Percentiles rank a stretch among this genome's conserved stretches.
These are phyloP conservation scores for Drosophila sp. DNA, from an alignment of 1,140 invertebrate genomes.

Conservation along the genomic window DNA sequence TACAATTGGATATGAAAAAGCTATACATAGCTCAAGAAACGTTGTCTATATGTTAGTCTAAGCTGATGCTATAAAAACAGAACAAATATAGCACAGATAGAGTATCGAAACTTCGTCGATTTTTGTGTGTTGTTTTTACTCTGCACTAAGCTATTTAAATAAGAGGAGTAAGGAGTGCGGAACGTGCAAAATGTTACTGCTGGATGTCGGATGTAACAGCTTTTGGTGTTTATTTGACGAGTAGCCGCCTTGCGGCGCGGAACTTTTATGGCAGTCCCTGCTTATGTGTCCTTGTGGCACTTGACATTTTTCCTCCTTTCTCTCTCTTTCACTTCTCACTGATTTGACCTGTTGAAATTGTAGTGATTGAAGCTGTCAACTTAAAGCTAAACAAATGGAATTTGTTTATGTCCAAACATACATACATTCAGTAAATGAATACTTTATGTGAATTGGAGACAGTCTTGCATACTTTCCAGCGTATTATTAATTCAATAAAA, in stretches of 20 bases:
- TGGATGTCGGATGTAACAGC: conserved; percentile 22
- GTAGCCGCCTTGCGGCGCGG: conserved; percentile 34
- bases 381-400: not conserved
- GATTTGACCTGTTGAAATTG: conserved; percentile 2
- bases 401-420: not conserved
- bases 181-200: conserved; percentile 28
- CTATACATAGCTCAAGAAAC: too few species aligned
- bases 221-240: conserved; percentile 45
- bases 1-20: too few species aligned
- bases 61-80: too few species aligned
- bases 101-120: not conserved
- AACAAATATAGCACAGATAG: not conserved
- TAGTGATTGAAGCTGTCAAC: conserved; percentile 4
- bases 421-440: not conserved
- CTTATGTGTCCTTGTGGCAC: conserved; percentile 36
- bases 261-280: conserved; percentile 20
- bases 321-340: not conserved
- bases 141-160: not conserved
- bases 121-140: not conserved
- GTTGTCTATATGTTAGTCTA: too few species aligned
- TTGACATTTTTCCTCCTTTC: conserved; percentile 39
- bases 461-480: not conserved
- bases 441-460: not conserved
- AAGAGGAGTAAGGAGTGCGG: conserved; percentile 6
- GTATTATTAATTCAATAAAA: too few species aligned